phyloP scores from a whole-genome alignment of 2,888 invertebrate species.

The Diachrysia chrysitis region DNA sequence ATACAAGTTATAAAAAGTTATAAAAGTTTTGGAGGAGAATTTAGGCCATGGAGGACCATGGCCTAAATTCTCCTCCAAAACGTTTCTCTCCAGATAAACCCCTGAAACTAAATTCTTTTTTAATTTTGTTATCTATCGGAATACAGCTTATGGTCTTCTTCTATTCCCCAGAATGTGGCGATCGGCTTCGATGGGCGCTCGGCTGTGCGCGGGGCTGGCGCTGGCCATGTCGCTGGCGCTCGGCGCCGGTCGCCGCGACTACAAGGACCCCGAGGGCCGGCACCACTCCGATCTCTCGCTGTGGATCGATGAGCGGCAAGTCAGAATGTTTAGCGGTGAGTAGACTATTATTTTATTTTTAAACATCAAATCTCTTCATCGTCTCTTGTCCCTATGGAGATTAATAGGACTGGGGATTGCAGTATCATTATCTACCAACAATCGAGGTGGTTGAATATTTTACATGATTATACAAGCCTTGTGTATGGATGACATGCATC shows the following conservation, averaged over 20 bases:
- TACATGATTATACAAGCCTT: too few species aligned
- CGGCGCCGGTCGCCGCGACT: slow-evolving; percentile 81
- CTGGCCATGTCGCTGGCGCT: slow-evolving; percentile 80
- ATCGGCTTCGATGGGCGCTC: slow-evolving; percentile 78
- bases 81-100: too few species aligned
- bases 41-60: too few species aligned
- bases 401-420: too few species aligned
- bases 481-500: too few species aligned
- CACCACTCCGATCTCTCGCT: slow-evolving; percentile 91
- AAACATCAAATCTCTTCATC: background rate
- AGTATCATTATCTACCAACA: too few species aligned
- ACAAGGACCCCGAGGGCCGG: slow-evolving; percentile 74
- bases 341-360: background rate
- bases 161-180: slow-evolving; percentile 76
- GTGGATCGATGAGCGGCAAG: slow-evolving; percentile 97
- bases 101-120: too few species aligned
- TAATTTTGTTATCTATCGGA: too few species aligned
- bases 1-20: too few species aligned
- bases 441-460: too few species aligned
- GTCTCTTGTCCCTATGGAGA: too few species aligned
- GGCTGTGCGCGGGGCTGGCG: slow-evolving; percentile 79
- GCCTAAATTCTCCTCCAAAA: background rate
- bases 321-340: slow-evolving; percentile 96
- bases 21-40: background rate
- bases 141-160: slow-evolving; percentile 3